Evolutionary conservation across 2,888 invertebrate genomes (phyloP), one percentile per base, ranked within the genome.

Genomic region (Protophormia terraenovae): DNA sequence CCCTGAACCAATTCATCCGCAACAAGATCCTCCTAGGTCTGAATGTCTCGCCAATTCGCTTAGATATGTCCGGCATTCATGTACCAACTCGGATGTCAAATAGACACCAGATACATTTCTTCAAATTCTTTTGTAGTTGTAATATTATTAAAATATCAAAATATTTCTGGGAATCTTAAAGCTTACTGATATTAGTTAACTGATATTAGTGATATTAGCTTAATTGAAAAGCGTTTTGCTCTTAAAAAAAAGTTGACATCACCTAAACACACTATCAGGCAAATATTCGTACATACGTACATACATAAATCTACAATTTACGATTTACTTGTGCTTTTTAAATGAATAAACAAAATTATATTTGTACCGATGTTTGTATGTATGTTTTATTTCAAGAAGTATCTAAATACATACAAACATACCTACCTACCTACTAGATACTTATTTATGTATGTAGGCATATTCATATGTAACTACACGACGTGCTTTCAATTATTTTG

Each of bases 401-500:
- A 71, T 55, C 24, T 41, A 41, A 53, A 53, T 69, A 24, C 32
- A 47, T 19, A 47, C 3, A 8, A 12, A 41, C 32, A 8, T 38
- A 1, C 50, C 32, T 69, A 1, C 50, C 32, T 69, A 69, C 7
- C 16, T 19, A 47, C 47, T 47, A 47, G 47, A 47, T 55, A 32
- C 2, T 41, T 14, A 35, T 50, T 3, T 19, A 77, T 55, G 22
- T 53, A 55, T 14, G 10, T 41, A 41, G 14, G n/a, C n/a, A 41
- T 41, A n/a, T 67, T 58, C 29, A 32, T 45, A n/a, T 22, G 41
- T 29, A 58, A 67, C 55, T 41, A 35, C 19, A 41, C 67, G 67
- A 79, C 66, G 58, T 77, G 71, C 66, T 78, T 83, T 66, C 62
- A 67, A 62, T 75, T 75, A 73, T 55, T 55, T 58, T 66, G 19